phyloP scores from a whole-genome alignment of 2,888 invertebrate genomes.

The Drosophila kokeensis region DNA sequence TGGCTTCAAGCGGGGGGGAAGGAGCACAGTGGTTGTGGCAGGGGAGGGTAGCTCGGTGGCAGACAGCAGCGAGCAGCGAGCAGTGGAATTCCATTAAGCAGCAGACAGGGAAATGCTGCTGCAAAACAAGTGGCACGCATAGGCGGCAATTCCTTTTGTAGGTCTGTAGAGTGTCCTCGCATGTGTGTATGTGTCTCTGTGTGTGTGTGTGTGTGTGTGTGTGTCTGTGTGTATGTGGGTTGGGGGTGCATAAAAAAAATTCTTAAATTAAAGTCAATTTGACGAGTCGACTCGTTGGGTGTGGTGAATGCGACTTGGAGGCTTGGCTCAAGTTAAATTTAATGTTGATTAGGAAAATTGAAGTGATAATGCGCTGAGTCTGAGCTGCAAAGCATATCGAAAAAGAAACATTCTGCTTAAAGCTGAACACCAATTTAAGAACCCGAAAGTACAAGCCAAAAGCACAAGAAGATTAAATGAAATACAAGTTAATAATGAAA shows the following conservation, averaged over 20 bases:
- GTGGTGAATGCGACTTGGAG: conserved; percentile 17
- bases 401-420: background rate
- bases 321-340: conserved; percentile 49
- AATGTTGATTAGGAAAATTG: conserved; percentile 69
- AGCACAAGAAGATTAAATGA: background rate
- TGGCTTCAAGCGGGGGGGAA: background rate
- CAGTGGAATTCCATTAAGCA: conserved; percentile 56
- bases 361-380: conserved; percentile 54
- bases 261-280: conserved; percentile 74
- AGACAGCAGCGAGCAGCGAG: conserved; percentile 5
- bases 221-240: conserved; percentile 1
- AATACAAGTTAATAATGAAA: background rate
- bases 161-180: conserved; percentile 2
- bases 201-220: conserved; percentile 2
- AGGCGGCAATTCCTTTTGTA: conserved; percentile 52
- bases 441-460: background rate
- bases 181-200: conserved; percentile 11
- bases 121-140: conserved; percentile 39
- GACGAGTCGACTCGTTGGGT: conserved; percentile 42
- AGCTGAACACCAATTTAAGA: background rate
- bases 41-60: background rate
- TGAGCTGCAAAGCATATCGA: background rate
- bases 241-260: conserved; percentile 61
- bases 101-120: conserved; percentile 44
- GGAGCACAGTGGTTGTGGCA: too few species aligned